phyloP scores from a whole-genome alignment of 2,888 invertebrate genomes.

The Andrena fulva region DNA sequence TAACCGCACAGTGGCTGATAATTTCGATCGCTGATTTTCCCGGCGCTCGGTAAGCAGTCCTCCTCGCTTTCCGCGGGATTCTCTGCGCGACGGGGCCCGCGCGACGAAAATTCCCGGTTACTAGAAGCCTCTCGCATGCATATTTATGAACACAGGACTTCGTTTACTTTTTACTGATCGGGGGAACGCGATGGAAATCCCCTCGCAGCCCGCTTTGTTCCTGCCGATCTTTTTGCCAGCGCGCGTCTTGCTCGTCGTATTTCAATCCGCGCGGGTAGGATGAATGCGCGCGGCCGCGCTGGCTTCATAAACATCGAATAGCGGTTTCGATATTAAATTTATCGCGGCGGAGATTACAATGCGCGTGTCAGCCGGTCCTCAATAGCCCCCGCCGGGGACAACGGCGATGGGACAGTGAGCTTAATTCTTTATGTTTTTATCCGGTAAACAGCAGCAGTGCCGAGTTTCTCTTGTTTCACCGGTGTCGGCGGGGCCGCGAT shows the following conservation, averaged over 20 bases:
- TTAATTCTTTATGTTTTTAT: constrained; percentile 63
- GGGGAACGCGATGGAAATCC: neutral
- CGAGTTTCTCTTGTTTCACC: constrained; percentile 34
- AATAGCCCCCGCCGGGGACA: constrained; percentile 41
- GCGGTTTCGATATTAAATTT: constrained; percentile 69
- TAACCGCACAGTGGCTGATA: neutral
- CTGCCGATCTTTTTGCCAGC: constrained; percentile 36
- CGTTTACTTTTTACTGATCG: constrained; percentile 47
- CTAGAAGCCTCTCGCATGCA: constrained; percentile 27
- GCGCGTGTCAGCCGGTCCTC: constrained; percentile 61
- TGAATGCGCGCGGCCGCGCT: constrained; percentile 44
- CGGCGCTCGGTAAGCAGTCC: neutral
- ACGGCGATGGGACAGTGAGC: constrained; percentile 28
- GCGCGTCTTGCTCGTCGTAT: constrained; percentile 39
- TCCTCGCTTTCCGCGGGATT: neutral
- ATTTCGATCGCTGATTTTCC: too few species aligned
- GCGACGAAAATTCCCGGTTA: constrained; percentile 42
- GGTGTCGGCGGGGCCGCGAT: neutral
- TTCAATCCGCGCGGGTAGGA: constrained; percentile 48
- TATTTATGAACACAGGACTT: constrained; percentile 43
- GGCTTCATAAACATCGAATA: constrained; percentile 58
- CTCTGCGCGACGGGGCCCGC: neutral
- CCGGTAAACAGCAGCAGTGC: constrained; percentile 27
- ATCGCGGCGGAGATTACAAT: constrained; percentile 58
- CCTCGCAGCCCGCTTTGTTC: constrained; percentile 38